Percentiles rank a stretch among this genome's conserved stretches.
These are phyloP conservation scores for Sebastes schlegelii DNA, from an alignment of 2,113 vertebrate genomes.

Conservation along the genomic window DNA sequence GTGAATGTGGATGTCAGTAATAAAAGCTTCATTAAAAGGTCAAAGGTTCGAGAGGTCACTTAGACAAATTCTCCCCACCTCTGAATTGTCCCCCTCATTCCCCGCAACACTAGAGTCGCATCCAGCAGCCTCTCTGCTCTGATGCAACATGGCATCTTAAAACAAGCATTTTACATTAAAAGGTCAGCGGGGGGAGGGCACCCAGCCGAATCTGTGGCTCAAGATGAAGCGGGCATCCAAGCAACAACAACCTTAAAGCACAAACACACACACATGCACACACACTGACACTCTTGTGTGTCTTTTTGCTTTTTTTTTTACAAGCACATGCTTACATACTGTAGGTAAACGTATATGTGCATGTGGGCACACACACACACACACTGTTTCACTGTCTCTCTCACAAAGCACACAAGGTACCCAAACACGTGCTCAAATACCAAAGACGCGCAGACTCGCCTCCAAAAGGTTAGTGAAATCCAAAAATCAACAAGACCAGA, in stretches of 20 bases:
- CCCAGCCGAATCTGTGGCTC: conserved; percentile 40
- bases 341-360: conserved; percentile 14
- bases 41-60: conserved; percentile 74
- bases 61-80: conserved; percentile 67
- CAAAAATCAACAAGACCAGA: conserved; percentile 55
- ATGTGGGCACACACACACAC: conserved; percentile 10
- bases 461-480: conserved; percentile 74
- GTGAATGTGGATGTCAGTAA: conserved; percentile 70
- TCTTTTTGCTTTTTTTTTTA: conserved; percentile 1
- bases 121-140: conserved; percentile 60
- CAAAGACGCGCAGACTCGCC: conserved; percentile 43
- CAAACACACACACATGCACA: conserved; percentile 21
- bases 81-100: conserved; percentile 72
- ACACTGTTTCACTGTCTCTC: neutral
- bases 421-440: conserved; percentile 66
- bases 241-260: conserved; percentile 24
- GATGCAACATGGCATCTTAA: conserved; percentile 82
- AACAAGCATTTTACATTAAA: conserved; percentile 82
- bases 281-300: conserved; percentile 8
- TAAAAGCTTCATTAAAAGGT: conserved; percentile 79
- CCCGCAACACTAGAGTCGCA: conserved; percentile 58
- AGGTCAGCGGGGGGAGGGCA: conserved; percentile 78
- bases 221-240: conserved; percentile 43
- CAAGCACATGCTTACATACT: conserved; percentile 9
- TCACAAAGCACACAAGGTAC: conserved; percentile 38